Conservation (phyloP, 2,888 invertebrate species). For the Drosophila algonquin region DNA sequence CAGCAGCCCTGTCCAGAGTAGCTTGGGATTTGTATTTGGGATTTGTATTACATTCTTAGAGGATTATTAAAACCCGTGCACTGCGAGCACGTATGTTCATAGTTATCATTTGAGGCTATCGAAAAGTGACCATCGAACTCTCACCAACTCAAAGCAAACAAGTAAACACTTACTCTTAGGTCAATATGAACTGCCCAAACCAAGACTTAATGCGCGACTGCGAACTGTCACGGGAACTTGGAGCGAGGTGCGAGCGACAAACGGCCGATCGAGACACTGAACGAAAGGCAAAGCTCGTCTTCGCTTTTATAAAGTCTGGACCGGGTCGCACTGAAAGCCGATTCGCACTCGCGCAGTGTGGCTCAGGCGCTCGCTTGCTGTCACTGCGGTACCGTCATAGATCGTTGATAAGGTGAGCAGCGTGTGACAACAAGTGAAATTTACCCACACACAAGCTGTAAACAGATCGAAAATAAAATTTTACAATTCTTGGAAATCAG, state of each 20-base stretch:
- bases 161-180: conserved; percentile 52
- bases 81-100: not conserved
- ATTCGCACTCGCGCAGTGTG: conserved; percentile 16
- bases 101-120: conserved; percentile 14
- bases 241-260: conserved; percentile 42
- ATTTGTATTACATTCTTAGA: not conserved
- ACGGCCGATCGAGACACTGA: conserved; percentile 60
- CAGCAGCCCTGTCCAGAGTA: too few species aligned
- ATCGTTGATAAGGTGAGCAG: conserved; percentile 55
- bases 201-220: conserved; percentile 33
- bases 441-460: conserved; percentile 46
- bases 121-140: conserved; percentile 4
- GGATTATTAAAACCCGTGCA: not conserved
- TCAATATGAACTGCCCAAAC: conserved; percentile 42
- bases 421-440: not conserved
- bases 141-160: conserved; percentile 32
- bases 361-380: not conserved
- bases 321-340: conserved; percentile 20
- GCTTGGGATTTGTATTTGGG: not conserved
- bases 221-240: conserved; percentile 6
- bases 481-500: conserved; percentile 43
- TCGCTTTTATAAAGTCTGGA: conserved; percentile 56
- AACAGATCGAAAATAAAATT: conserved; percentile 42
- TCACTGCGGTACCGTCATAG: conserved; percentile 11
- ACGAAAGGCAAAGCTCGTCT: conserved; percentile 50